A percentile compares a stretch with the other conserved stretches of the same genome.
These are phyloP conservation scores for Pandion haliaetus DNA, from an alignment of 2,113 vertebrate species.

Conservation along the genomic window DNA sequence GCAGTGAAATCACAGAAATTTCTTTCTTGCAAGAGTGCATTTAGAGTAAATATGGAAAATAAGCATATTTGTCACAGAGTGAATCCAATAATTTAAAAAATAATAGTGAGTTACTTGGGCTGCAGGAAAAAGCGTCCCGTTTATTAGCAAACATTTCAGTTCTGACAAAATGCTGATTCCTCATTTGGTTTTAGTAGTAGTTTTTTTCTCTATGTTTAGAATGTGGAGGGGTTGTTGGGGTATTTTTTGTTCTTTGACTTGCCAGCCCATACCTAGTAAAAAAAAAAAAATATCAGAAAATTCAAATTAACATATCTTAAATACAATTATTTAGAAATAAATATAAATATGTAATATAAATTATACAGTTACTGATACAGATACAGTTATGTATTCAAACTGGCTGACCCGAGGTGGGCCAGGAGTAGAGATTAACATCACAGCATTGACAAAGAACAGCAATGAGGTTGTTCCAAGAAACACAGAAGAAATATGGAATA, in stretches of 20 bases:
- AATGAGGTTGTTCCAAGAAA: neutral
- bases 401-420: neutral
- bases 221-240: rapidly evolving
- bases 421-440: neutral
- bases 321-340: neutral
- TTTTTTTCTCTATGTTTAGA: neutral
- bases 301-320: neutral
- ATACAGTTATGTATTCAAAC: too few relatives aligned
- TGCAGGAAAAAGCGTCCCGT: neutral
- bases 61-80: neutral
- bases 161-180: neutral
- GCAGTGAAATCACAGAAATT: neutral
- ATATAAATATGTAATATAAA: neutral
- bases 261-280: neutral
- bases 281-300: neutral
- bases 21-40: neutral
- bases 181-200: neutral
- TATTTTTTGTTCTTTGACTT: neutral
- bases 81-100: neutral
- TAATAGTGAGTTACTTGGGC: neutral
- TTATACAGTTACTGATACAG: too few relatives aligned
- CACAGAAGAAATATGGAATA: neutral
- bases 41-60: neutral
- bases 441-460: neutral
- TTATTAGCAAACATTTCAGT: neutral